Evolutionary conservation across 1,140 invertebrate species (phyloP), one percentile per base, ranked within the genome.

Genomic region (Drosophila miranda): DNA sequence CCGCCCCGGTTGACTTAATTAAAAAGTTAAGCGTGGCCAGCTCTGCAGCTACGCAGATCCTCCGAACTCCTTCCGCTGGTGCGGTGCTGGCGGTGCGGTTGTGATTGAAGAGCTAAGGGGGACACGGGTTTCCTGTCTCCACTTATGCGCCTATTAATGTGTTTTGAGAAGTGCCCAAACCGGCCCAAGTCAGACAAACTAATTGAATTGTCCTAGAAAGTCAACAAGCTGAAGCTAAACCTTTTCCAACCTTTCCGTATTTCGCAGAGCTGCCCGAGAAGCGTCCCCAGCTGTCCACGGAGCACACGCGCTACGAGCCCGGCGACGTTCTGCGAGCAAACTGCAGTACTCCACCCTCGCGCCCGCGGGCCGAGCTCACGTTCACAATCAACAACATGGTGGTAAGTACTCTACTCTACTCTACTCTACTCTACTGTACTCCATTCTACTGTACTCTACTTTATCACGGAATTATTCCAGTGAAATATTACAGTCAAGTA

Each of bases 341-440:
- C 82, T 96, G 95, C 89, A 94, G 93, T 51, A 93, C 94, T 5
- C 93, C 93, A 55, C 92, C 93, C 9, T 94, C 95, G 23, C 92
- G 93, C 56, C 95, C 95, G 13, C 92, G 94, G 13, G 92, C 93
- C 30, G 92, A 93, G 56, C 91, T 96, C 41, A 93, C 93, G 51
- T 96, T 96, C 92, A 93, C 93, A 82, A 93, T 97, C 88, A 97
- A 97, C 87, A 94, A 94, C 75, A 92, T 93, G 84, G 93, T 94
- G 92, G 96, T 96, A 92, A 95, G 95, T 82, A 53, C 46, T 51
- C 8, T 3, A 11, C 30, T 9, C 0, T 4, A 38, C 8, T 30
- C 6, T n/a, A n/a, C 28, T 6, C 26, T 28, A 28, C 28, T 7
- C 28, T 30, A 8, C 28, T 34, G 2, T 9, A 34, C 11, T 38